Conservation (phyloP, 2,113 vertebrate species). For the Protomyctophum bolini region DNA sequence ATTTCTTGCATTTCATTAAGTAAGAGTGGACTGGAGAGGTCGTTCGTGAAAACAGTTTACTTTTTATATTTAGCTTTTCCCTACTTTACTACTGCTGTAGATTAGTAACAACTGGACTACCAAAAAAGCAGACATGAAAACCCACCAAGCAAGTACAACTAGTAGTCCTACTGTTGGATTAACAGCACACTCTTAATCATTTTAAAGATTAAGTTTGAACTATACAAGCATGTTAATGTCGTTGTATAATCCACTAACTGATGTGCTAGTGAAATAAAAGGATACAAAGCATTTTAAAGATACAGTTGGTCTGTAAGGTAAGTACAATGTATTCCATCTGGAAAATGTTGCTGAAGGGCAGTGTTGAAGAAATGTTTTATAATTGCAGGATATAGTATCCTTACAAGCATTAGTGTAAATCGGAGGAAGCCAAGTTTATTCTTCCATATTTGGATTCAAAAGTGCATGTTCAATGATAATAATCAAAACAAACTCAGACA, state of each 20-base stretch:
- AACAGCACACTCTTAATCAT: constrained; percentile 31
- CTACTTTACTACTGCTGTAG: constrained; percentile 33
- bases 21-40: background rate
- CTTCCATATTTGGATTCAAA: constrained; percentile 8
- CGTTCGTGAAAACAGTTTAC: constrained; percentile 7
- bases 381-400: constrained; percentile 41
- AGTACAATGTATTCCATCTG: constrained; percentile 18
- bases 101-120: constrained; percentile 55
- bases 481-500: background rate
- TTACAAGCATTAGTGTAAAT: constrained; percentile 26
- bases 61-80: constrained; percentile 2
- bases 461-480: constrained; percentile 5
- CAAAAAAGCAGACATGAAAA: constrained; percentile 16
- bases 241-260: constrained; percentile 51
- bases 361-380: constrained; percentile 40
- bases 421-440: constrained; percentile 8
- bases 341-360: constrained; percentile 20
- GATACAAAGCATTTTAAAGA: constrained; percentile 56
- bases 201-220: constrained; percentile 65
- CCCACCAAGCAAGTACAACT: constrained; percentile 49
- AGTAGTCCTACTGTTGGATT: constrained; percentile 44
- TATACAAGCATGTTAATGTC: constrained; percentile 60
- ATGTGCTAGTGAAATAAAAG: constrained; percentile 51
- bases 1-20: too few relatives aligned
- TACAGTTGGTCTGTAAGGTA: constrained; percentile 22